Percentiles rank a stretch among this genome's conserved stretches.
Conservation (phyloP, 2,888 invertebrate species). For the Embidobia sp. region DNA sequence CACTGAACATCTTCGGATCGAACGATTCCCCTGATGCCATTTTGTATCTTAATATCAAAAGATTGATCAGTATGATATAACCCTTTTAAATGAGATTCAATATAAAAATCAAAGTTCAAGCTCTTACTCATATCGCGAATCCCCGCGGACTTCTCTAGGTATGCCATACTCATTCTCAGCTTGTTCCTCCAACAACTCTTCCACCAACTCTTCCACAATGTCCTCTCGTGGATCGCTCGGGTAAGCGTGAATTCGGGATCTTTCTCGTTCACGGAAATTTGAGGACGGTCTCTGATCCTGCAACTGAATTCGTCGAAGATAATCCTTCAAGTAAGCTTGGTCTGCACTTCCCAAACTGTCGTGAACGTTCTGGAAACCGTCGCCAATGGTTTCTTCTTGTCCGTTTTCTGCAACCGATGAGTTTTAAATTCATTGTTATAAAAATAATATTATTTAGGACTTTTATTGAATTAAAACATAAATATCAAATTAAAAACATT, state of each 20-base stretch:
- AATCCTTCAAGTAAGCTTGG: conserved; percentile 72
- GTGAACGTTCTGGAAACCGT: conserved; percentile 79
- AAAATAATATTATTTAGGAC: no score
- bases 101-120: not conserved
- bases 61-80: no score
- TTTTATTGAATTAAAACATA: no score
- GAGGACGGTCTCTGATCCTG: conserved; percentile 71
- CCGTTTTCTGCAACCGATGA: conserved; percentile 75
- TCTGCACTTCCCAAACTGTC: conserved; percentile 72
- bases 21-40: not conserved
- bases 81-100: not conserved
- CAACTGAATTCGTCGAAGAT: conserved; percentile 13
- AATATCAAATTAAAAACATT: no score
- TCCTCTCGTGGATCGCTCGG: conserved; percentile 24
- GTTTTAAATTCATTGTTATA: no score
- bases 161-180: conserved; percentile 65
- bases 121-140: conserved; percentile 70
- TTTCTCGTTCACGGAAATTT: conserved; percentile 76
- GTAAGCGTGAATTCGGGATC: conserved; percentile 70
- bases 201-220: conserved; percentile 68
- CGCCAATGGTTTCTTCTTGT: conserved; percentile 81
- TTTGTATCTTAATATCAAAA: conserved; percentile 17
- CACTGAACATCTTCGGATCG: conserved; percentile 63
- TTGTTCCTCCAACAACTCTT: conserved; percentile 66
- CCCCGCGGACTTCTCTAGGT: conserved; percentile 42